These are phyloP conservation scores for Enteromius afrohamiltoni DNA, from an alignment of 2,797 vertebrate genomes.

Conservation along the genomic window DNA sequence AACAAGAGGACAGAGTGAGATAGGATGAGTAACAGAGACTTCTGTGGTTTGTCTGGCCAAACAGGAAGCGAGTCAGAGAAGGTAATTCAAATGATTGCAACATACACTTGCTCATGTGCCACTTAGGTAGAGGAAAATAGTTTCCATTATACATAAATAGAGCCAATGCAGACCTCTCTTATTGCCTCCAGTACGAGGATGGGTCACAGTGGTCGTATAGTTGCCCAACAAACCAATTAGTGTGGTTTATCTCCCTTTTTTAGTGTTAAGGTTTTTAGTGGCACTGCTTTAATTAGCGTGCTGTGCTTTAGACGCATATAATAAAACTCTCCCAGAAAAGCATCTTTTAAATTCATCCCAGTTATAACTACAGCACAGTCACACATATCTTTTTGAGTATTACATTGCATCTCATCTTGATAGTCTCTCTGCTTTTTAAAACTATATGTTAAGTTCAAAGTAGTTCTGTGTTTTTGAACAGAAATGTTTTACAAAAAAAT, in stretches of 20 bases:
- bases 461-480: neutral
- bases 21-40: neutral
- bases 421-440: neutral
- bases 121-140: constrained; percentile 31
- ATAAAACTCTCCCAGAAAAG: neutral
- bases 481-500: neutral
- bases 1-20: neutral
- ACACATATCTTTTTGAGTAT: neutral
- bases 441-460: neutral
- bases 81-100: constrained; percentile 20
- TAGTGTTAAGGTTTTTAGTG: neutral
- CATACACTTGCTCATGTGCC: constrained; percentile 16
- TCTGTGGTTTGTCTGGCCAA: constrained; percentile 14
- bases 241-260: constrained; percentile 2
- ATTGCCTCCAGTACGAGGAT: neutral
- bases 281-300: neutral
- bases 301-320: neutral
- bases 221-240: neutral
- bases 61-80: constrained; percentile 25
- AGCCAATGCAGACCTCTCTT: constrained; percentile 51
- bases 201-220: neutral
- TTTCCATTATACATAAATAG: constrained; percentile 18
- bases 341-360: constrained; percentile 6
- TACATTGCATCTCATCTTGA: neutral
- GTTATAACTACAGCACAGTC: no score